Conservation (phyloP, 2,797 vertebrate genomes). For the Oryzias dopingdopingensis region DNA sequence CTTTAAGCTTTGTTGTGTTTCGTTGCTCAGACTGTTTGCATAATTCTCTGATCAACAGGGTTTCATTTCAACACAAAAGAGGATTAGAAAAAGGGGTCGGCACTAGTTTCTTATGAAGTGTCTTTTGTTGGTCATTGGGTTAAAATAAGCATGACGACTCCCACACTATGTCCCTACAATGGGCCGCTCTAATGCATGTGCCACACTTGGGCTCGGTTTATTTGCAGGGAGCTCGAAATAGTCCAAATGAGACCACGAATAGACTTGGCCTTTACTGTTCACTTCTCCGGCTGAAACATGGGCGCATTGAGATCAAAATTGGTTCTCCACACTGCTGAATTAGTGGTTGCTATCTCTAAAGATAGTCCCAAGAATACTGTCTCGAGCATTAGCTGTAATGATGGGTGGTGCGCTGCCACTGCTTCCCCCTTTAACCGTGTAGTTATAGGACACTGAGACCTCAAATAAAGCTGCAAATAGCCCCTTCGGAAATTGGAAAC, state of each 20-base stretch:
- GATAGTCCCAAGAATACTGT: conserved; percentile 36
- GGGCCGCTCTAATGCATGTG: conserved; percentile 9
- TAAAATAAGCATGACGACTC: conserved; percentile 11
- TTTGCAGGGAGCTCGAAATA: conserved; percentile 40
- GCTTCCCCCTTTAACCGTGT: conserved; percentile 27
- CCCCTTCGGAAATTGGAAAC: background rate
- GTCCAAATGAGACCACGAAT: conserved; percentile 36
- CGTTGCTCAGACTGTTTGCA: too few relatives aligned
- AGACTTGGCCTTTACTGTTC: conserved; percentile 16
- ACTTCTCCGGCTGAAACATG: conserved; percentile 28
- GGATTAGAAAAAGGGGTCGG: too few relatives aligned
- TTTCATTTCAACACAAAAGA: too few relatives aligned
- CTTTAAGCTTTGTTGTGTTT: too few relatives aligned
- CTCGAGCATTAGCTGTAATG: conserved; percentile 27
- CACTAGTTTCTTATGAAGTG: background rate
- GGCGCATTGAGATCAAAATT: conserved; percentile 39
- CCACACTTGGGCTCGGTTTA: conserved; percentile 11
- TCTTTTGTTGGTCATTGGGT: conserved; percentile 3
- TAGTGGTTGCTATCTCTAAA: conserved; percentile 39
- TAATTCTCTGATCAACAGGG: too few relatives aligned
- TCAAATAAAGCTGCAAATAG: conserved; percentile 29
- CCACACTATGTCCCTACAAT: conserved; percentile 4
- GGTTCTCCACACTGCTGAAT: conserved; percentile 36
- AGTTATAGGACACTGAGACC: conserved; percentile 37
- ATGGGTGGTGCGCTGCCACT: conserved; percentile 23